Evolutionary conservation across 2,113 vertebrate genomes (phyloP).

Genomic region (Cygnus buccinator): DNA sequence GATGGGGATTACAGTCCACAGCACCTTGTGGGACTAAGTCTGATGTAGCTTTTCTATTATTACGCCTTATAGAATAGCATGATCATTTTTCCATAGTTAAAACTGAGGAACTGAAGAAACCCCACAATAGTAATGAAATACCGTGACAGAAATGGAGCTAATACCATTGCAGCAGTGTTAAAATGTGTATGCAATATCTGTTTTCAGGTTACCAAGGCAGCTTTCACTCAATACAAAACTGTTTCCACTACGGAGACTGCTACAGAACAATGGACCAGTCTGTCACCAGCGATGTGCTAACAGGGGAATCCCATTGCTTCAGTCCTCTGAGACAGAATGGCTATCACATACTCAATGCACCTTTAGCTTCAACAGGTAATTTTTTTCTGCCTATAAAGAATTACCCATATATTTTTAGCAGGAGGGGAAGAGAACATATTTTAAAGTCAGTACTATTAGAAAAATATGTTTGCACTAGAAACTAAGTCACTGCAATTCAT

Average conservation of each 20-base stretch:
- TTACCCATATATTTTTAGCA: neutral
- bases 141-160: neutral
- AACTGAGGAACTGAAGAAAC: neutral
- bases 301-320: constrained; percentile 85
- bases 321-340: constrained; percentile 86
- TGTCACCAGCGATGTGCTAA: constrained; percentile 78
- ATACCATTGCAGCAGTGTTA: neutral
- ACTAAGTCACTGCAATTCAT: neutral
- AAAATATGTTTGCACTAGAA: neutral
- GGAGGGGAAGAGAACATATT: neutral
- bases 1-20: neutral
- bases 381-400: neutral
- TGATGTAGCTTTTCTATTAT: neutral
- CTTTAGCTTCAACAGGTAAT: constrained; percentile 85
- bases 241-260: constrained; percentile 92
- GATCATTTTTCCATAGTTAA: neutral
- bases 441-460: neutral
- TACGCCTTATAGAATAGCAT: neutral
- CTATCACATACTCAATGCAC: constrained; percentile 84
- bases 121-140: neutral
- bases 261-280: constrained; percentile 88
- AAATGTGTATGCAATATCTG: constrained; percentile 45
- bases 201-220: constrained; percentile 94
- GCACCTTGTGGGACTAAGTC: neutral
- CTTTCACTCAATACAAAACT: constrained; percentile 90